A percentile compares a stretch with the other conserved stretches of the same genome.
phyloP scores from a whole-genome alignment of 2,113 vertebrate genomes.

The Apodemus sylvaticus region DNA sequence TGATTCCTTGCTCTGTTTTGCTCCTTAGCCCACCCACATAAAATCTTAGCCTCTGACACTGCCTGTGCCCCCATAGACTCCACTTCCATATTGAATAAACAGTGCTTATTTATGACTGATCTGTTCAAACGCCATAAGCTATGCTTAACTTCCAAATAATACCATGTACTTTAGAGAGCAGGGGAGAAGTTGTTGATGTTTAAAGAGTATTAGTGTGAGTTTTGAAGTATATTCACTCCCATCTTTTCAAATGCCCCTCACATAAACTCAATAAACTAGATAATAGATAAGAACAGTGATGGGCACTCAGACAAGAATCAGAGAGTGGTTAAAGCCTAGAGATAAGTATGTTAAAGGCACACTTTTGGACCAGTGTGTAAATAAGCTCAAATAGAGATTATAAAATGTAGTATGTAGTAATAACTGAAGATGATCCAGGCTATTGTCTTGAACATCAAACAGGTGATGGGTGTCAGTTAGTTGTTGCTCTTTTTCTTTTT shows the following conservation, averaged over 20 bases:
- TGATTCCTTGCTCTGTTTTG: not conserved
- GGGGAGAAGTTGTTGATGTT: not conserved
- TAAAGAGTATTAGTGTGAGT: conserved; percentile 3
- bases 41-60: conserved; percentile 31
- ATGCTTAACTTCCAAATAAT: not conserved
- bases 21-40: not conserved
- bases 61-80: not conserved
- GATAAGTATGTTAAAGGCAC: not conserved
- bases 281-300: not conserved
- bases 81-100: conserved; percentile 1
- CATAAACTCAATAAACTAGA: not conserved
- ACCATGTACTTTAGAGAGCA: not conserved
- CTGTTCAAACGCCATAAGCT: not conserved
- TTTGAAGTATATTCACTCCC: conserved; percentile 13
- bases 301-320: not conserved
- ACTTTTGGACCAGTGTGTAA: not conserved
- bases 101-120: conserved; percentile 38
- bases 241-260: not conserved
- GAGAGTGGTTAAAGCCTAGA: not conserved
- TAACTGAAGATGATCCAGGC: not conserved
- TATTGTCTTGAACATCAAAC: not conserved
- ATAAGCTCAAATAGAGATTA: not conserved
- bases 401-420: conserved; percentile 1
- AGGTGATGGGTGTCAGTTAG: not conserved
- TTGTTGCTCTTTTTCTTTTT: too few species aligned